These are phyloP conservation scores for Kradibia gibbosae DNA, from an alignment of 1,140 invertebrate species.

Conservation along the genomic window DNA sequence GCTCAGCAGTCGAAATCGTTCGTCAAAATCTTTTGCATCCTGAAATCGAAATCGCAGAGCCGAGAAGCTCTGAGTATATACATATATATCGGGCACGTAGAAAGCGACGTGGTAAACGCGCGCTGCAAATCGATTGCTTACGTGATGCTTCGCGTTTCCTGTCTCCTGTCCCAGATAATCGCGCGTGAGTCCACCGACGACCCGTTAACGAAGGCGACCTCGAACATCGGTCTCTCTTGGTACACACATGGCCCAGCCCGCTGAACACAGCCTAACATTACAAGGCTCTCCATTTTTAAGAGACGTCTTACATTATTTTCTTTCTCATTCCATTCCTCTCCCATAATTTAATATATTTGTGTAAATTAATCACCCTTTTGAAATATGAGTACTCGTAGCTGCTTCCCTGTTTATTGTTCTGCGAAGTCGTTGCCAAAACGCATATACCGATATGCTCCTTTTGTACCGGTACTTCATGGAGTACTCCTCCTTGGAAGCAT, in stretches of 20 bases:
- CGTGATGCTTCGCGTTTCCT: slow-evolving; percentile 64
- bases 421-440: too few relatives aligned
- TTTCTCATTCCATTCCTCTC: too few relatives aligned
- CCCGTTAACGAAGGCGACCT: neutral
- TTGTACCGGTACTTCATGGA: too few relatives aligned
- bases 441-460: too few relatives aligned
- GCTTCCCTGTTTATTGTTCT: too few relatives aligned
- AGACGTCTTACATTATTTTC: too few relatives aligned
- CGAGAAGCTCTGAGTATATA: slow-evolving; percentile 1
- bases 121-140: slow-evolving; percentile 63
- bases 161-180: slow-evolving; percentile 63
- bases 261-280: neutral
- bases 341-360: too few relatives aligned
- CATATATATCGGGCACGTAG: neutral
- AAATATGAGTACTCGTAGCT: too few relatives aligned
- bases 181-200: neutral
- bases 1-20: too few relatives aligned
- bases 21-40: neutral
- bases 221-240: neutral
- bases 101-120: slow-evolving; percentile 58
- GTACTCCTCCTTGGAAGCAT: too few relatives aligned
- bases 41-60: slow-evolving; percentile 3
- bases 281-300: too few relatives aligned
- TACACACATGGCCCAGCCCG: neutral
- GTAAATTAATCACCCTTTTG: too few relatives aligned